Evolutionary conservation across 2,797 vertebrate species (phyloP), one percentile per base, ranked within the genome.

Genomic region (Myotis vivesi): DNA sequence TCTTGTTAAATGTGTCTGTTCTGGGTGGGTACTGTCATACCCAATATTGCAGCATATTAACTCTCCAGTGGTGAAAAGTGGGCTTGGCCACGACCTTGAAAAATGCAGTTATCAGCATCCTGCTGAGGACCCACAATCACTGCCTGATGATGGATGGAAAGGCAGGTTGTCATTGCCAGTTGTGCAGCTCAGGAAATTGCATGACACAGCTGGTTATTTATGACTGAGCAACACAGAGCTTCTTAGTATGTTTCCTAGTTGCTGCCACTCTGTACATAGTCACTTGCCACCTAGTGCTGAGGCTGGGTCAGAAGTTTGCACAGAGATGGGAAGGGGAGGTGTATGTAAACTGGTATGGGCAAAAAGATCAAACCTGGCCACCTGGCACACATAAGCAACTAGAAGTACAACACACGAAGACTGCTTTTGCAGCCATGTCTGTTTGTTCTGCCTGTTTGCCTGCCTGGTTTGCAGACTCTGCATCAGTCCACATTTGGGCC

Each of bases 61-160:
- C 38, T 77, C 41, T 80, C 36, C n/a, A 49, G 44, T 80, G 53
- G 82, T 77, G 62, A 90, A 87, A 91, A 76, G 28, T 4, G 1
- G 62, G 36, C 75, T 59, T 62, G 93, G 90, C 82, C 22, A 0
- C 3, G 49, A 93, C 87, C 94, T 95, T 96, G 88, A 93, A 86
- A 84, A 96, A 89, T 64, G 75, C 89, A 86, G 75, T 96, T 93
- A 75, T 79, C 87, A 93, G 89, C 80, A 33, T 73, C 95, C 95
- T 72, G 90, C 94, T 89, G 92, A 89, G 89, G 92, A 90, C 85
- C 59, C 44, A 36, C 75, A 77, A 44, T 91, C 76, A 8, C 68
- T 69, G 84, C 68, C 69, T 0, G 22, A 23, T 75, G 92, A 96
- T 85, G 89, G 87, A 93, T 83, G 80, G 95, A 77, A 87, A 84